Evolutionary conservation across 2,888 invertebrate genomes (phyloP).

Genomic region (Trimorus sp.): DNA sequence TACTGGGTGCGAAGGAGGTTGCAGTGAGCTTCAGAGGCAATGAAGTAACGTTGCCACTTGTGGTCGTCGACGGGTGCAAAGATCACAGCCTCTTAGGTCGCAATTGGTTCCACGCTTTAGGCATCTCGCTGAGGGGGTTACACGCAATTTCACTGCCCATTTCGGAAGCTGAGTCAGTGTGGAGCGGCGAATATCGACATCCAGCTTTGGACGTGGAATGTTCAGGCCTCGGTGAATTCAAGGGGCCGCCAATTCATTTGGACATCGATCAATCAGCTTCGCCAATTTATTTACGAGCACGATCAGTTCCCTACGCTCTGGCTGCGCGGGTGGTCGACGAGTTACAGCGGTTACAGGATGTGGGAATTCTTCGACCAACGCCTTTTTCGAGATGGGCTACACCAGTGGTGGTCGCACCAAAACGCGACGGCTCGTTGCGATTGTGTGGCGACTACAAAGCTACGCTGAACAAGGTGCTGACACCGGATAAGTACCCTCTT

Average conservation of each 20-base stretch:
- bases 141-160: constrained; percentile 5
- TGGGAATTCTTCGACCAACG: no score
- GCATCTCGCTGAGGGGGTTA: constrained; percentile 18
- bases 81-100: constrained; percentile 21
- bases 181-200: neutral
- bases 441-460: constrained; percentile 37
- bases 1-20: neutral
- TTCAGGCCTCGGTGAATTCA: no score
- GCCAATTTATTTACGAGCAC: no score
- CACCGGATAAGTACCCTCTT: constrained; percentile 23
- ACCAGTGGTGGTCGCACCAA: no score
- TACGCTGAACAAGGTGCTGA: constrained; percentile 8
- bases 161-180: neutral
- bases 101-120: constrained; percentile 27
- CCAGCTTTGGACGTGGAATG: no score
- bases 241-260: no score
- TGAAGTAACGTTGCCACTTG: neutral
- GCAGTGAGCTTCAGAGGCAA: neutral
- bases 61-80: constrained; percentile 31
- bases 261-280: no score
- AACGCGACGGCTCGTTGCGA: no score
- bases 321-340: no score
- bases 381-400: no score
- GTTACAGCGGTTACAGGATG: no score
- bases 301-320: no score